Evolutionary conservation across 2,888 invertebrate species (phyloP).

Genomic region (Polydrusus pterygomalis): DNA sequence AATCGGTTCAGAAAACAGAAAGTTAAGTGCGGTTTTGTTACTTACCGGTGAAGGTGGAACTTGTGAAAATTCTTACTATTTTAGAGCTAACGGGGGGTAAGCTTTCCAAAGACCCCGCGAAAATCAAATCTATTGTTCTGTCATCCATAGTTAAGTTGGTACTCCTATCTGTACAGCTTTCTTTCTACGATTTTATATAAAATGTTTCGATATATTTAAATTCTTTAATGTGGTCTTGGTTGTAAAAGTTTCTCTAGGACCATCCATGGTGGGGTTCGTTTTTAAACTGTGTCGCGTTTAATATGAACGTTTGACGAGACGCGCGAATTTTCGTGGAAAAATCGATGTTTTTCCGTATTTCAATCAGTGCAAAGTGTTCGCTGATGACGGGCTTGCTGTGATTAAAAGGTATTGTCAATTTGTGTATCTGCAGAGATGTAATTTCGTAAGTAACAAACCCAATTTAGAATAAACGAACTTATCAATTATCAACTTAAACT

Average conservation of each 20-base stretch:
- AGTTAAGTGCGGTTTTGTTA: neutral
- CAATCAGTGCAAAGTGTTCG: slow-evolving; percentile 21
- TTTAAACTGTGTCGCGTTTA: slow-evolving; percentile 22
- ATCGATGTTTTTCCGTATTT: slow-evolving; percentile 35
- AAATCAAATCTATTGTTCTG: slow-evolving; percentile 91
- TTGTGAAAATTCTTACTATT: slow-evolving; percentile 98
- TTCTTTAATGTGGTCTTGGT: too few relatives aligned
- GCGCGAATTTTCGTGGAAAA: slow-evolving; percentile 34
- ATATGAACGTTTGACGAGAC: slow-evolving; percentile 1
- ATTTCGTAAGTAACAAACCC: neutral
- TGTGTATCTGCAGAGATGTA: neutral
- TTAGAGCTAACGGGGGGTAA: slow-evolving; percentile 97
- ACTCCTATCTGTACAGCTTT: neutral
- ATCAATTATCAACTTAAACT: too few relatives aligned
- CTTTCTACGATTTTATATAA: slow-evolving; percentile 1
- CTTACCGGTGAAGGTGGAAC: slow-evolving; percentile 97
- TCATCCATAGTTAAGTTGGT: slow-evolving; percentile 85
- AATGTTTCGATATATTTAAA: neutral
- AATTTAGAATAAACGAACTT: neutral
- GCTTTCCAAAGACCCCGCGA: slow-evolving; percentile 89
- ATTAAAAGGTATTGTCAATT: neutral
- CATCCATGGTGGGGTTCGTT: slow-evolving; percentile 6
- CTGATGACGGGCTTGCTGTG: neutral
- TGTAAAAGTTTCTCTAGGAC: too few relatives aligned
- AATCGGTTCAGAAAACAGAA: too few relatives aligned